Evolutionary conservation across 2,888 invertebrate genomes (phyloP), one percentile per base, ranked within the genome.

Genomic region (Oscheius onirici): DNA sequence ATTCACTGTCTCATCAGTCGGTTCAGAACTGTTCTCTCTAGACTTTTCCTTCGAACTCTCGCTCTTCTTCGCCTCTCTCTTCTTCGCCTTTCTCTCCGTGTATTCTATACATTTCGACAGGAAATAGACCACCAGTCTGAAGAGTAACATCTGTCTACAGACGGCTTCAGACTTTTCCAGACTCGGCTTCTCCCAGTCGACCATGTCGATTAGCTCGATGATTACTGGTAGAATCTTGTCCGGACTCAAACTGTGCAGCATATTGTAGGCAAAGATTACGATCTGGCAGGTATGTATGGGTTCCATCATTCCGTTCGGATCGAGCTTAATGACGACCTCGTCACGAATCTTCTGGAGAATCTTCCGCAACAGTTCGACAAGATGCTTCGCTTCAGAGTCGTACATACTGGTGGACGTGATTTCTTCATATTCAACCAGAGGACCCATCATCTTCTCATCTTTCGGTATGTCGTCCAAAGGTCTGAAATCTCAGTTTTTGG

Each of bases 121-220:
- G 15, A 72, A 68, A 10, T 69, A 61, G 15, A 49, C 51, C n/a
- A 72, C 52, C 17, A 72, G 40, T 17, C 72, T 60, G 22, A 72
- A 13, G 20, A 72, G 55, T 1, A 72, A 44, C 22, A 69, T 46
- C 52, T 69, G 68, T 28, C 72, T 60, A 44, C 26, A 57, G n/a
- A 41, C 40, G 43, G 13, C 40, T 24, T 65, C 71, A 1, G 17
- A 43, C 41, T 26, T 17, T 24, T 65, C 44, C 1, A 54, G 43
- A 13, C 10, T 17, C 0, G 43, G 28, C 0, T 15, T 24, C 34
- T 66, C 22, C 71, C 66, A 67, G 40, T 66, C 58, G 15, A 71
- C 44, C 67, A 66, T 67, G 13, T 51, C 60, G 17, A 67, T 54
- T 6, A 71, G 52, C n/a, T 52, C 26, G 0, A 51, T 13, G 51